Evolutionary conservation across 2,888 invertebrate species (phyloP).

Genomic region (Andricus quercusramuli): DNA sequence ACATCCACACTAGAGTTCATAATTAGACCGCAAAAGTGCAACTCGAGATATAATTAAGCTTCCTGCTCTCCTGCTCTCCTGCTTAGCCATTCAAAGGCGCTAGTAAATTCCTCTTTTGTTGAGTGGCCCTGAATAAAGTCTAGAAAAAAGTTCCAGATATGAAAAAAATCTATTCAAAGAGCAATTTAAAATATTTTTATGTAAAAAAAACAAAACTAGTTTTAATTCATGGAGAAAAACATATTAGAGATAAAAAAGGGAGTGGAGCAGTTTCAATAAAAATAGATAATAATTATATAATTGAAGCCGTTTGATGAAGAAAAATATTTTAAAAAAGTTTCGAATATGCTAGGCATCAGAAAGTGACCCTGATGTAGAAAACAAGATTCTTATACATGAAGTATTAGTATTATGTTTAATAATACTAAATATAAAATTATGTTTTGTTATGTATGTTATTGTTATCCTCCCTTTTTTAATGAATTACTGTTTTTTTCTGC

Average conservation of each 20-base stretch:
- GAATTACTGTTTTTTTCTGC: no score
- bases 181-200: background rate
- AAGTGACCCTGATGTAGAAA: no score
- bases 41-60: constrained; percentile 11
- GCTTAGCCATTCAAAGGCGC: background rate
- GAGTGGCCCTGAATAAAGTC: background rate
- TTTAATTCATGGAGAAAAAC: background rate
- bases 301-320: no score
- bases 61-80: background rate
- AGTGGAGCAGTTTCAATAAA: background rate
- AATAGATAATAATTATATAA: background rate
- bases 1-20: background rate
- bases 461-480: no score
- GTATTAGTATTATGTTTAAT: no score
- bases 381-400: no score
- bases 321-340: no score
- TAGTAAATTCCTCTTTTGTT: background rate
- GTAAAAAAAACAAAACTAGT: background rate
- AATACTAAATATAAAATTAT: no score
- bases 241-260: background rate
- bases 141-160: background rate
- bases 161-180: background rate
- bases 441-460: no score
- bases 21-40: background rate
- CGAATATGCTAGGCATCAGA: no score